Evolutionary conservation across 2,888 invertebrate species (phyloP), one percentile per base, ranked within the genome.

Genomic region (Euplagia quadripunctaria): DNA sequence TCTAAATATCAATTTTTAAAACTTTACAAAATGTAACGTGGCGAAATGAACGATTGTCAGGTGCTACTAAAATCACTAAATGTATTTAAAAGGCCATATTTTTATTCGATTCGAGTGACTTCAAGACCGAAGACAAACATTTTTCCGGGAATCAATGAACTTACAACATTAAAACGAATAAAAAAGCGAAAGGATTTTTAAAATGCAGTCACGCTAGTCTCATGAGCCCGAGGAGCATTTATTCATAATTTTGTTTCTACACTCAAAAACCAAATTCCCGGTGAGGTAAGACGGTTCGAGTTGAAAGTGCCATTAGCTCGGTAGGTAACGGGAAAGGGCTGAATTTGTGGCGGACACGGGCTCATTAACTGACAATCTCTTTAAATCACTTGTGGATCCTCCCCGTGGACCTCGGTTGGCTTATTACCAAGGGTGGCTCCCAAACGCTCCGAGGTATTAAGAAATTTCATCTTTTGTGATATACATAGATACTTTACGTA

Each of bases 351-450:
- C 88, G 89, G 88, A 88, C 91, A 86, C 85, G 83, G 88, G 85
- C 91, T 91, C 93, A 94, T 94, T 94, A 94, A 92, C 94, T 92
- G 93, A 93, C 92, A 93, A 94, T 94, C 93, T 93, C 92, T 92
- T 93, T 94, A 94, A 94, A 94, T 94, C 94, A 94, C 94, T 95
- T 92, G 93, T 91, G 86, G 92, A 92, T 91, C 92, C 90, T 90
- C 91, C 92, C 90, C 79, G 80, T 86, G 89, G 91, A 83, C 89
- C 88, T 84, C 82, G 77, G 77, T 88, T 84, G 88, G 84, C 91
- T 94, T 94, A 94, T 94, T 94, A 92, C 90, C 77, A 85, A 91
- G 94, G 93, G 93, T 91, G 90, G 87, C 87, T 79, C 78, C 76
- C 75, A 73, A 89, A 88, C 83, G 86, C 82, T 85, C 81, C 75